A percentile compares a stretch with the other conserved stretches of the same genome.
Evolutionary conservation across 2,113 vertebrate species (phyloP).

Genomic region (Monopterus albus): DNA sequence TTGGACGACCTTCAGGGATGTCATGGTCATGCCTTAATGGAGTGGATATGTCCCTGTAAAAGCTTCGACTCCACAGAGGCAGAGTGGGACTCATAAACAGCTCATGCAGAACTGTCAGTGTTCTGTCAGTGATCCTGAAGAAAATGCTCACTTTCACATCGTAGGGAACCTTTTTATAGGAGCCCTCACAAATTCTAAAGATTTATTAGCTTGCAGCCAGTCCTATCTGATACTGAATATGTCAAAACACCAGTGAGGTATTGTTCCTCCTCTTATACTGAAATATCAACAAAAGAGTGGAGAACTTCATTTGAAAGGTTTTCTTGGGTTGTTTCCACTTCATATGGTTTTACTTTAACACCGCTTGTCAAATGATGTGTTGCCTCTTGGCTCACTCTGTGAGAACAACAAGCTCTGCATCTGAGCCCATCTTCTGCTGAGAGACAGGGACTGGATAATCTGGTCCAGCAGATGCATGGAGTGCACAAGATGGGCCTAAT

Average conservation of each 20-base stretch:
- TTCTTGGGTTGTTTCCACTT: constrained; percentile 12
- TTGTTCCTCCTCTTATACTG: neutral
- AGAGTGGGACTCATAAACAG: constrained; percentile 62
- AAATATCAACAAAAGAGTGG: constrained; percentile 16
- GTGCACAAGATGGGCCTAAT: constrained; percentile 59
- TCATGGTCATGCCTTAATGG: constrained; percentile 73
- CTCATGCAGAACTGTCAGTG: constrained; percentile 59
- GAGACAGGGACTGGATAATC: constrained; percentile 60
- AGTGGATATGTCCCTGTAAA: constrained; percentile 73
- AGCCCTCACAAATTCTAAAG: constrained; percentile 32
- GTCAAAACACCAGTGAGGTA: constrained; percentile 28
- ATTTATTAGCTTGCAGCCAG: constrained; percentile 32
- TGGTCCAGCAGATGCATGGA: constrained; percentile 56
- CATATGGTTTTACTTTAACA: constrained; percentile 12
- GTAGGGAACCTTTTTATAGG: constrained; percentile 34
- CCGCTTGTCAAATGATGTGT: constrained; percentile 45
- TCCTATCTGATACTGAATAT: constrained; percentile 24
- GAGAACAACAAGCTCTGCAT: constrained; percentile 55
- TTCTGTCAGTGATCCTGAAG: constrained; percentile 38
- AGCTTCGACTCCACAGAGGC: constrained; percentile 72
- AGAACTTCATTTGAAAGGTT: constrained; percentile 28
- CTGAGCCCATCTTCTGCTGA: constrained; percentile 54
- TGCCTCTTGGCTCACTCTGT: constrained; percentile 41
- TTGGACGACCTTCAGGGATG: constrained; percentile 69
- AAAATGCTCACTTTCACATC: constrained; percentile 52